Evolutionary conservation across 2,113 vertebrate species (phyloP), one percentile per base, ranked within the genome.

Genomic region (Pitta sordida): DNA sequence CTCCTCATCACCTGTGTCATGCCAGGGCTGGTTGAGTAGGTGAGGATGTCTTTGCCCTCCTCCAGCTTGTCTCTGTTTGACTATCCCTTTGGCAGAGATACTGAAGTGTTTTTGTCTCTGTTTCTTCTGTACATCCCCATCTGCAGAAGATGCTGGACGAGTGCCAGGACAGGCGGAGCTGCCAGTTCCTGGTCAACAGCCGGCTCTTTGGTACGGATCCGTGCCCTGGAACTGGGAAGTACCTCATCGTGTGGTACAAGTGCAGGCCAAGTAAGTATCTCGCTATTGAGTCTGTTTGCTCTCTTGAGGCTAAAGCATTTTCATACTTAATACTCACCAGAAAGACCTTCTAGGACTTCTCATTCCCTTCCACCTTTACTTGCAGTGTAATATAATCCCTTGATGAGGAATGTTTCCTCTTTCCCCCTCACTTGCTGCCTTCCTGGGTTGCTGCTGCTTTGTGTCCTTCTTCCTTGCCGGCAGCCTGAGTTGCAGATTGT

Each of bases 71-170:
- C 30, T 69, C n/a, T 1, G 0, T 56, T 53, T 69, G 59, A 29
- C 0, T 0, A 13, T 30, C 27, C n/a, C 34, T 86, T 70, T 53
- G 34, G 37, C 22, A 27, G 43, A 62, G 43, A 51, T 82, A 86
- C 90, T 97, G 71, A 96, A 13, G 8, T 82, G 53, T 51, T 94
- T 67, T 78, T 88, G 16, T 92, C 77, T 95, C 68, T 96, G 70
- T 96, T 93, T 96, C 65, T 82, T 37, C 20, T 64, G 60, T 10
- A 6, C 41, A 32, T 78, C 34, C 92, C 30, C 0, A 75, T 83
- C 94, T 97, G 78, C 96, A 99, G 98, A 99, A 99, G 97, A 98
- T 98, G 98, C 97, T 98, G 98, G 98, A 98, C 30, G 98, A 99
- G 96, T 99, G 98, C 97, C 98, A 99, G 93, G 98, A 99, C 98